Conservation (phyloP, 2,888 invertebrate species). For the Rhagium mordax region DNA sequence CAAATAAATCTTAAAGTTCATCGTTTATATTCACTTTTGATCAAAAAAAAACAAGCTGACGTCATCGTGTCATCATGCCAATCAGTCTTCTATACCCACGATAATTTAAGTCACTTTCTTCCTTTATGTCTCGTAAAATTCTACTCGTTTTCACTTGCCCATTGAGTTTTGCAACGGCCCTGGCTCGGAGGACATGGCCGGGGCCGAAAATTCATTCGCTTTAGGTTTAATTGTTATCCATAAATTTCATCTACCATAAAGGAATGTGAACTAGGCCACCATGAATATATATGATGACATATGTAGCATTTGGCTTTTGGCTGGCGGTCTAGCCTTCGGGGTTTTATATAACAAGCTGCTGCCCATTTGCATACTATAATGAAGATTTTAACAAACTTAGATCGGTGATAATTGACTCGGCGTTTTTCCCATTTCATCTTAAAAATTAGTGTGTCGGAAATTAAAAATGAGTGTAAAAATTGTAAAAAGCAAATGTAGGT, state of each 20-base stretch:
- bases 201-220: constrained; percentile 32
- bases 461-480: too few species aligned
- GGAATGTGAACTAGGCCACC: constrained; percentile 44
- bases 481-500: too few species aligned
- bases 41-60: too few species aligned
- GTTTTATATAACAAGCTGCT: constrained; percentile 37
- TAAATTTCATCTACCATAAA: constrained; percentile 43
- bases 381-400: constrained; percentile 14
- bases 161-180: background rate
- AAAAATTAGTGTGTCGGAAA: too few species aligned
- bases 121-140: too few species aligned
- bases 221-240: constrained; percentile 46
- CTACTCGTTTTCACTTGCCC: background rate
- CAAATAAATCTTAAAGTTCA: too few species aligned
- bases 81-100: too few species aligned
- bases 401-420: background rate
- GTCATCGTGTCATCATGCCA: too few species aligned
- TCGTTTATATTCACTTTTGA: too few species aligned
- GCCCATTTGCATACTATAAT: constrained; percentile 43
- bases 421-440: too few species aligned
- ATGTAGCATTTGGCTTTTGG: constrained; percentile 47
- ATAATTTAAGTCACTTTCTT: too few species aligned
- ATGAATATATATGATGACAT: constrained; percentile 48
- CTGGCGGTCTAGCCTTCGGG: constrained; percentile 31
- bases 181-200: constrained; percentile 8